phyloP scores from a whole-genome alignment of 2,113 vertebrate genomes.

The Dascyllus trimaculatus region DNA sequence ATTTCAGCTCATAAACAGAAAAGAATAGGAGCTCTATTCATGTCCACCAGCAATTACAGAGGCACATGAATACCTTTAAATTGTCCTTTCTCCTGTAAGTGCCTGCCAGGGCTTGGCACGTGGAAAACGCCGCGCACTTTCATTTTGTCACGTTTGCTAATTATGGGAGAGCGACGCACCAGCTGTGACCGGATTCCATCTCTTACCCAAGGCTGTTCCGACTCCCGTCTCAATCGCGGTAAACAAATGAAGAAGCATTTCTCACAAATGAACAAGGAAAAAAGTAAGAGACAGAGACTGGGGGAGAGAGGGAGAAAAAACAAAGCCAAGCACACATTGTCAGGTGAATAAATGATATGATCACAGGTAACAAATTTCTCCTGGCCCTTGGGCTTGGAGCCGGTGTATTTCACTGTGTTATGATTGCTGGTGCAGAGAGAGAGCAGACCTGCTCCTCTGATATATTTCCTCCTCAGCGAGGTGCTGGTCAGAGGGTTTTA shows the following conservation, averaged over 20 bases:
- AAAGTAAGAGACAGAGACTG: neutral
- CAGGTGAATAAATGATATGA: slow-evolving; percentile 64
- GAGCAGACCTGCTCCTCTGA: slow-evolving; percentile 30
- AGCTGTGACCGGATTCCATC: slow-evolving; percentile 66
- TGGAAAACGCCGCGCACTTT: slow-evolving; percentile 48
- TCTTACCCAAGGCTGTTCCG: slow-evolving; percentile 43
- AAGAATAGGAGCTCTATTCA: slow-evolving; percentile 25
- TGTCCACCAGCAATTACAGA: slow-evolving; percentile 27
- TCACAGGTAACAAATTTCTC: slow-evolving; percentile 45
- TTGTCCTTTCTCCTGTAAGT: slow-evolving; percentile 15
- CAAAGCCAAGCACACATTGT: slow-evolving; percentile 37
- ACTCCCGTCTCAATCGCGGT: slow-evolving; percentile 55
- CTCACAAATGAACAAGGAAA: slow-evolving; percentile 61
- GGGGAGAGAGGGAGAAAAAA: neutral
- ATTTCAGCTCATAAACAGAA: slow-evolving; percentile 19
- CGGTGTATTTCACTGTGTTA: slow-evolving; percentile 45
- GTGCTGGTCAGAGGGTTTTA: slow-evolving; percentile 11
- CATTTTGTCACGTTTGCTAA: slow-evolving; percentile 61
- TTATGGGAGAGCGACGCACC: slow-evolving; percentile 51
- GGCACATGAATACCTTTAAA: slow-evolving; percentile 31
- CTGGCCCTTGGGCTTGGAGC: slow-evolving; percentile 34
- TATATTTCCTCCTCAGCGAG: slow-evolving; percentile 14
- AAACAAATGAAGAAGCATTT: slow-evolving; percentile 66
- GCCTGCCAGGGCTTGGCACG: slow-evolving; percentile 32
- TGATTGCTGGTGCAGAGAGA: slow-evolving; percentile 38